Percentiles rank a stretch among this genome's conserved stretches.
These are phyloP conservation scores for Druon quercuslanigerum DNA, from an alignment of 1,140 invertebrate genomes.

Conservation along the genomic window DNA sequence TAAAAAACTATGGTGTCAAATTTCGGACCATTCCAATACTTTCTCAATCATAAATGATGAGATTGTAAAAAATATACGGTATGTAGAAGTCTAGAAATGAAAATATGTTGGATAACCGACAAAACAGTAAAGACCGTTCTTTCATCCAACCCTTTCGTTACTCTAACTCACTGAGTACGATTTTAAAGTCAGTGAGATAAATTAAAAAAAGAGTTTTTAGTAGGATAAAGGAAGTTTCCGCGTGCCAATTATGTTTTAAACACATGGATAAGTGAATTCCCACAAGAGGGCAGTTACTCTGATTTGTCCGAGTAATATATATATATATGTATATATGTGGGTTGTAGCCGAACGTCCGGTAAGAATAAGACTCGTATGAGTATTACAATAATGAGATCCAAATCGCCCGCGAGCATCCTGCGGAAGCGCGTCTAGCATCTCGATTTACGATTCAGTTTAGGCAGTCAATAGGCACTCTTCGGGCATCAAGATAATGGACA, in stretches of 20 bases:
- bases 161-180: neutral
- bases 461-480: neutral
- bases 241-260: neutral
- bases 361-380: neutral
- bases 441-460: slow-evolving; percentile 4
- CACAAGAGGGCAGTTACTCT: slow-evolving; percentile 18
- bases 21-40: too few relatives aligned
- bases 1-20: too few relatives aligned
- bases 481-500: neutral
- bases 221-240: neutral
- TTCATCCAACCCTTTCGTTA: too few relatives aligned
- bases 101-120: too few relatives aligned
- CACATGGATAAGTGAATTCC: neutral
- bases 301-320: neutral
- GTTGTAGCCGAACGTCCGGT: neutral
- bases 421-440: slow-evolving; percentile 1
- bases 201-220: neutral
- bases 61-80: too few relatives aligned
- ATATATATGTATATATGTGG: neutral
- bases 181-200: neutral
- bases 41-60: too few relatives aligned
- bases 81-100: too few relatives aligned
- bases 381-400: neutral
- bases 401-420: slow-evolving; percentile 8
- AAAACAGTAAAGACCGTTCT: too few relatives aligned